Evolutionary conservation across 2,888 invertebrate genomes (phyloP), one percentile per base, ranked within the genome.

Genomic region (Onchidella celtica): DNA sequence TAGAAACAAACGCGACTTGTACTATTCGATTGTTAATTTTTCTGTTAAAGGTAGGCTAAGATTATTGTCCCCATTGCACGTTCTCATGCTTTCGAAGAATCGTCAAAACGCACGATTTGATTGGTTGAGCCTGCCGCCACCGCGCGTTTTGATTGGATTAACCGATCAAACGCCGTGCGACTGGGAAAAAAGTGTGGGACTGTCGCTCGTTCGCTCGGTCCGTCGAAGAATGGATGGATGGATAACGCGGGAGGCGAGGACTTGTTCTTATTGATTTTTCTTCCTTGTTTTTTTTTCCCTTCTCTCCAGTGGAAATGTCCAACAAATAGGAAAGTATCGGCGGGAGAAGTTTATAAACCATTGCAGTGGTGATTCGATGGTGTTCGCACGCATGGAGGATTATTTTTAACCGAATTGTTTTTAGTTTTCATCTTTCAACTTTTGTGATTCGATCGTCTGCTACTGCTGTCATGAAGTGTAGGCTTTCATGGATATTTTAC

Each of bases 91-190:
- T 24, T 11, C 57, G 57, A 14, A 29, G 27, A 17, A 29, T 66
- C 17, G 34, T 21, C 66, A 17, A 17, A 36, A 6, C 2, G 38
- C 40, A 27, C 17, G 47, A 69, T 69, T 69, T 47, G 3, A 47
- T 47, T 69, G 40, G 69, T 40, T 11, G 69, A 47, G 27, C 40
- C 14, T 24, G 2, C 69, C 38, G 24, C 40, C 9, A 14, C 69
- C 69, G 69, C 47, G 69, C 40, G 47, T 27, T 69, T 69, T 69
- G 47, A 69, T 69, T 69, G 69, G 69, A 69, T 69, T 69, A 69
- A 27, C 24, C 24, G 69, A 69, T 69, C 69, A 69, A 69, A 38
- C 24, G 69, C 40, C 4, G 24, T 21, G 3, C 4, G 40, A 29
- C 14, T 17, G 32, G 32, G 32, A 66, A 66, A 66, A 66, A 66